Conservation (phyloP, 2,113 vertebrate species). For the Platysternon megacephalum region DNA sequence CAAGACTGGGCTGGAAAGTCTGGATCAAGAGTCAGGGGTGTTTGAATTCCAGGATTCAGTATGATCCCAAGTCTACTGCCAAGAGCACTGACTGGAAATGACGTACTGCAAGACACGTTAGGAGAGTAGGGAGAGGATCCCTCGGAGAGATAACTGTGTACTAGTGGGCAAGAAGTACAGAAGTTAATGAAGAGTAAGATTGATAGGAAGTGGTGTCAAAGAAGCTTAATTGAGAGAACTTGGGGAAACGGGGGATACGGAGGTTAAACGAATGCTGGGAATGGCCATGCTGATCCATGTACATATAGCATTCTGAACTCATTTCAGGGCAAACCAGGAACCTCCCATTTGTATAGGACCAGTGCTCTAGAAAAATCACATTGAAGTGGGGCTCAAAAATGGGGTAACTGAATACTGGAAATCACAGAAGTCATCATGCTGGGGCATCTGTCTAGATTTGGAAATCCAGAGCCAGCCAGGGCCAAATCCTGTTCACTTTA, state of each 20-base stretch:
- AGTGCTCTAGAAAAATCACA: background rate
- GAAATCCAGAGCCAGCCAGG: background rate
- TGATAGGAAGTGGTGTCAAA: background rate
- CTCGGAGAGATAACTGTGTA: background rate
- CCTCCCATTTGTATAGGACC: background rate
- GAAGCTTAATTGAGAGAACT: background rate
- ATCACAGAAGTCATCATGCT: background rate
- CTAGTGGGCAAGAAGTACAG: background rate
- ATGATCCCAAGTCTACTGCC: background rate
- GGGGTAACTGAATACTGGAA: background rate
- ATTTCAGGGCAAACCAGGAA: background rate
- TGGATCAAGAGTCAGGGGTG: background rate
- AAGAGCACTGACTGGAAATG: background rate
- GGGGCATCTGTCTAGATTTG: background rate
- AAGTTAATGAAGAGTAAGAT: background rate
- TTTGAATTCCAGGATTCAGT: background rate
- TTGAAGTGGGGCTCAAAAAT: background rate
- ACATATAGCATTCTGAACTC: background rate
- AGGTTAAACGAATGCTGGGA: background rate
- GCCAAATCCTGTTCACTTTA: background rate
- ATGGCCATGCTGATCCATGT: background rate
- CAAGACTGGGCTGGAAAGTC: background rate
- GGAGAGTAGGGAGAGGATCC: background rate
- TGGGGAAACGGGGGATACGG: background rate
- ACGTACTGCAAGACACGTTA: background rate